Evolutionary conservation across 2,113 vertebrate species (phyloP).

Genomic region (Chinchilla lanigera): DNA sequence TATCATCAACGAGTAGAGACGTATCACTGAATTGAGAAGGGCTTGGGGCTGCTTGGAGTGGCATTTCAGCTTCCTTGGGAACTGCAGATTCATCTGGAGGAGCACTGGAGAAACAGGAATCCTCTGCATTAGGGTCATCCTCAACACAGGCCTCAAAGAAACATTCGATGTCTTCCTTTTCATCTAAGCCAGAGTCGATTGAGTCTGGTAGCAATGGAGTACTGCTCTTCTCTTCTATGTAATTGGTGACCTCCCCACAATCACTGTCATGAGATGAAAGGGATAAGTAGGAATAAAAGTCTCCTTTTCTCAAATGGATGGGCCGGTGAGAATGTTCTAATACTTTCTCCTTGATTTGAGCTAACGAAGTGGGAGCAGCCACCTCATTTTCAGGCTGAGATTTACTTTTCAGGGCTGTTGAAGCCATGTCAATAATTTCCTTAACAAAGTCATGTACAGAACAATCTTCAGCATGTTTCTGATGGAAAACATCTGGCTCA

Average conservation of each 20-base stretch:
- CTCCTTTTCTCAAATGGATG: constrained; percentile 94
- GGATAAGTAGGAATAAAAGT: constrained; percentile 98
- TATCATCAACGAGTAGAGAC: constrained; percentile 62
- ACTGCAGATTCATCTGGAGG: constrained; percentile 77
- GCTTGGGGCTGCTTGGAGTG: constrained; percentile 55
- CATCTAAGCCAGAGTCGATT: constrained; percentile 81
- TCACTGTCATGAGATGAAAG: constrained; percentile 99
- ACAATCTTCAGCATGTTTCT: constrained; percentile 87
- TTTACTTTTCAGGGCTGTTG: constrained; percentile 93
- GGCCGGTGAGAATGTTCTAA: constrained; percentile 95
- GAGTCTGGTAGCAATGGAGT: constrained; percentile 88
- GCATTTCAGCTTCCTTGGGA: background rate
- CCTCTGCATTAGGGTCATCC: constrained; percentile 89
- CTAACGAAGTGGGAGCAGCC: constrained; percentile 87
- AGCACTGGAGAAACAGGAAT: constrained; percentile 85
- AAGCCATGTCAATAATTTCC: constrained; percentile 97
- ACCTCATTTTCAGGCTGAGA: constrained; percentile 88
- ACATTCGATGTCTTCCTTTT: constrained; percentile 92
- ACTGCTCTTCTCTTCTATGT: constrained; percentile 91
- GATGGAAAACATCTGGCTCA: constrained; percentile 83
- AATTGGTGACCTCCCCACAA: constrained; percentile 96
- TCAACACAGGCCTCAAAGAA: constrained; percentile 94
- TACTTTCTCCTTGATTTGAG: constrained; percentile 96
- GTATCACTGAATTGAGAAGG: constrained; percentile 68
- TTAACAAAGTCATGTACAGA: constrained; percentile 95